Percentiles rank a stretch among this genome's conserved stretches.
phyloP scores from a whole-genome alignment of 2,888 invertebrate genomes.

The Strigamia maritima region DNA sequence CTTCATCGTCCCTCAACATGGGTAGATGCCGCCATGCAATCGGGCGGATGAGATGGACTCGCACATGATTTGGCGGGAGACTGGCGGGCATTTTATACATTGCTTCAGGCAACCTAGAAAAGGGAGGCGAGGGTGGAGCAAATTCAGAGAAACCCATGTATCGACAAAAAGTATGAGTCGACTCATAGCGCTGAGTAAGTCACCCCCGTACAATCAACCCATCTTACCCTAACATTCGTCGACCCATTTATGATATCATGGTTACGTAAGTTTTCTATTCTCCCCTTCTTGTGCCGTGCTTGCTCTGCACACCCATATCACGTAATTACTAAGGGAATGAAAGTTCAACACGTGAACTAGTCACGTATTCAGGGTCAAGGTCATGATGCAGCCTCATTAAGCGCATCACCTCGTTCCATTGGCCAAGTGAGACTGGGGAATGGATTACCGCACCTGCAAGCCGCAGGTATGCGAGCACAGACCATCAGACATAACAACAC shows the following conservation, averaged over 20 bases:
- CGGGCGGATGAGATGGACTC: conserved; percentile 6
- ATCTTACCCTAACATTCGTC: neutral
- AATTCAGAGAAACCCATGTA: conserved; percentile 31
- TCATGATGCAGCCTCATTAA: conserved; percentile 17
- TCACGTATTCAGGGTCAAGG: conserved; percentile 28
- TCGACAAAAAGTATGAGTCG: conserved; percentile 29
- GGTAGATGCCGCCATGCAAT: neutral
- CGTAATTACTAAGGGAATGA: neutral
- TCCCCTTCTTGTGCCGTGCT: neutral
- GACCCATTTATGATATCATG: conserved; percentile 1
- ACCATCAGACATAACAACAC: conserved; percentile 25
- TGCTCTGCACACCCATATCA: neutral
- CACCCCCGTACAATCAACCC: conserved; percentile 28
- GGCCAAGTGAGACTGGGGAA: conserved; percentile 25
- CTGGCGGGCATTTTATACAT: conserved; percentile 32
- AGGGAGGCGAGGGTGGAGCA: conserved; percentile 20
- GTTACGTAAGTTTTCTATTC: neutral
- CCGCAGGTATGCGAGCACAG: conserved; percentile 4
- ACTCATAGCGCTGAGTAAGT: conserved; percentile 14
- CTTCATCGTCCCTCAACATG: conserved; percentile 11
- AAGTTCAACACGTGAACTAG: neutral
- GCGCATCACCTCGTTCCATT: conserved; percentile 25
- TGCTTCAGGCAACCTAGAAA: conserved; percentile 18
- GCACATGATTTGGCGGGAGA: conserved; percentile 23
- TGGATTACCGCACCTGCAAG: conserved; percentile 24